phyloP scores from a whole-genome alignment of 2,888 invertebrate genomes.

The Pristionchus arcanus region DNA sequence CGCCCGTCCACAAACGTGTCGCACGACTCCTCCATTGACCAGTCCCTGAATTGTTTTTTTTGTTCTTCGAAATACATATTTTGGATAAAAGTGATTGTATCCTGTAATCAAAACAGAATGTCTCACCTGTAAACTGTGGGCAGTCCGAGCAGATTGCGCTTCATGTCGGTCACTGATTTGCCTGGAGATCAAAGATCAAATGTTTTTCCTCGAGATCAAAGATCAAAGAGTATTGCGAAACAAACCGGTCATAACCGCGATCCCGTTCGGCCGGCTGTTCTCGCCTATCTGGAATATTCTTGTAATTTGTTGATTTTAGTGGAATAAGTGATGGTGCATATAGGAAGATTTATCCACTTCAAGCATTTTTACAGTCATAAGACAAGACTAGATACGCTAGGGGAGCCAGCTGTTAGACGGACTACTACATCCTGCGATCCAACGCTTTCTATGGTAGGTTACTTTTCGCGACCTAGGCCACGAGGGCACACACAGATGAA shows the following conservation, averaged over 20 bases:
- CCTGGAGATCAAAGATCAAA: conserved; percentile 23
- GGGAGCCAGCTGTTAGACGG: too few relatives aligned
- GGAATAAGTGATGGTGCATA: too few relatives aligned
- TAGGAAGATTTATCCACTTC: too few relatives aligned
- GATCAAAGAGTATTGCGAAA: background rate
- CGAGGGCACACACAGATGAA: too few relatives aligned
- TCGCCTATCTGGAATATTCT: conserved; percentile 37
- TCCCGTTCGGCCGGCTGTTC: conserved; percentile 53
- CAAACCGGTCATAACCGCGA: conserved; percentile 46
- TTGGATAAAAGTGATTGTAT: too few relatives aligned
- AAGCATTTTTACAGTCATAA: too few relatives aligned
- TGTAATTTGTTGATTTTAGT: background rate
- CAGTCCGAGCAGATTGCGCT: conserved; percentile 12
- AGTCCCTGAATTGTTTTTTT: background rate
- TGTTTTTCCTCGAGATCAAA: background rate
- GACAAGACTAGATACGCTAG: too few relatives aligned
- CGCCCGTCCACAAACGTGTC: background rate
- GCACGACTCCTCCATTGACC: conserved; percentile 29
- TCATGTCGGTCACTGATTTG: conserved; percentile 31
- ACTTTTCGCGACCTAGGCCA: too few relatives aligned
- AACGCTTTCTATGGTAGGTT: too few relatives aligned
- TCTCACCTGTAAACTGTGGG: background rate
- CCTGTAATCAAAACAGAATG: too few relatives aligned
- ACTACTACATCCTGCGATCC: too few relatives aligned
- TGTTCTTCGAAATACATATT: background rate